Base-by-base conservation (phyloP, 2,888 invertebrate genomes). In the Microplitis manilae region DNA sequence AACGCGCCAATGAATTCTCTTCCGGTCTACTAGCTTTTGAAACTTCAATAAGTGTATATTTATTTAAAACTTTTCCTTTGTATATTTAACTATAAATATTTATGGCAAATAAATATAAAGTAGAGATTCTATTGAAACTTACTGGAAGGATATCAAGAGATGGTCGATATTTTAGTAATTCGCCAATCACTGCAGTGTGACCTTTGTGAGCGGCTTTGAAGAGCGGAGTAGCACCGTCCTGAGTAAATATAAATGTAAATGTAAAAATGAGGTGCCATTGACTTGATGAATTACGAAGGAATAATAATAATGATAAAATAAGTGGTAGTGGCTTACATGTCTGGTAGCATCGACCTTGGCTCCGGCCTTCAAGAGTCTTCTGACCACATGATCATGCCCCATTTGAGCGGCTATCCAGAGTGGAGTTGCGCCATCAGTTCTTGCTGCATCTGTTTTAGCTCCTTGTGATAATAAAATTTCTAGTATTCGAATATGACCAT, bases 171-270 rank as follows among this genome's bases (percentile, higher is more conserved):
- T 94, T 95, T 77, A 98, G 92, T 81, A 98, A 91, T 88, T 96
- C 96, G 0, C 93, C 93, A 1, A 97, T 95, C 2, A 98, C 97
- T 8, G 95, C 95, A 2, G 94, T 92, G 90, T 97, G 97, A 0
- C 98, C 98, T 91, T 98, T 98, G 90, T 98, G 98, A 59, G 97
- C 94, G 59, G 98, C 97, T 90, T 98, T 98, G 90, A 98, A 98
- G 79, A 98, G 91, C 1, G 98, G 96, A 1, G 97, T 98, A 60
- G 97, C 97, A 65, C 98, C 98, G 91, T 98, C 96, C 96, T 96
- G 90, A 62, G 90, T 90, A 80, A 79, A 81, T 82, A 82, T 79
- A 80, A 30, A 20, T 20, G 1, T 1, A 17, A 17, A 17, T 17
- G 17, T 17, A 17, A 76, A 83, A 65, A 39, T 30, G 13, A 30